Conservation (phyloP, 2,888 invertebrate species). For the Conchocele bisecta region DNA sequence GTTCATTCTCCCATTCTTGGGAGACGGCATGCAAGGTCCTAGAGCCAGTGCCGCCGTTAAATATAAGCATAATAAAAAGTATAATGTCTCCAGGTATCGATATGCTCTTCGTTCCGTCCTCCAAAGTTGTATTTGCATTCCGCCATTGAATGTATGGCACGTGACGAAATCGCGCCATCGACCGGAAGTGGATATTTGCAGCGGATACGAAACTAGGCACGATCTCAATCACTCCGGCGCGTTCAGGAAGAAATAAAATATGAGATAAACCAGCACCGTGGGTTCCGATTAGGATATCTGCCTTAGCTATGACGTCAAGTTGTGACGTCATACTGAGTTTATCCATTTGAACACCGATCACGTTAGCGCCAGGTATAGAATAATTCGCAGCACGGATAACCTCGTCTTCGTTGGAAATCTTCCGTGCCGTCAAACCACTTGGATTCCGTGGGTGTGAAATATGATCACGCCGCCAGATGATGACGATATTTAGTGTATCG, state of each 20-base stretch:
- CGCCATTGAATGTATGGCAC: conserved; percentile 77
- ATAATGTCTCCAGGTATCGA: no score
- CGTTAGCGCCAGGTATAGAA: conserved; percentile 60
- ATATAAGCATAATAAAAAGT: no score
- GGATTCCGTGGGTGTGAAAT: conserved; percentile 81
- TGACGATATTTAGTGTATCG: conserved; percentile 70
- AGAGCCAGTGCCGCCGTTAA: no score
- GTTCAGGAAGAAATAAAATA: conserved; percentile 77
- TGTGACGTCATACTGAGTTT: conserved; percentile 75
- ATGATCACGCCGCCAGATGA: conserved; percentile 81
- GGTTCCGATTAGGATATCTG: conserved; percentile 81
- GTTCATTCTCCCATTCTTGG: no score
- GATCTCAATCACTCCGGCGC: conserved; percentile 79
- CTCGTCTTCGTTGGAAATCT: conserved; percentile 80
- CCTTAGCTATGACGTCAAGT: conserved; percentile 69
- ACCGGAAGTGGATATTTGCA: conserved; percentile 71
- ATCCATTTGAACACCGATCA: conserved; percentile 77
- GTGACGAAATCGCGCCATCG: conserved; percentile 78
- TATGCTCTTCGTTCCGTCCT: no score
- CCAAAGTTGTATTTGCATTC: conserved; percentile 57
- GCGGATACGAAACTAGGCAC: conserved; percentile 70
- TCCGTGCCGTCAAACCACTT: conserved; percentile 73
- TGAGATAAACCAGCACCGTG: conserved; percentile 82
- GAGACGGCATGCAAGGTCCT: no score
- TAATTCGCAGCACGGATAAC: conserved; percentile 65